Base-by-base conservation (phyloP, 2,888 invertebrate species). In the Eupithecia vulgata region DNA sequence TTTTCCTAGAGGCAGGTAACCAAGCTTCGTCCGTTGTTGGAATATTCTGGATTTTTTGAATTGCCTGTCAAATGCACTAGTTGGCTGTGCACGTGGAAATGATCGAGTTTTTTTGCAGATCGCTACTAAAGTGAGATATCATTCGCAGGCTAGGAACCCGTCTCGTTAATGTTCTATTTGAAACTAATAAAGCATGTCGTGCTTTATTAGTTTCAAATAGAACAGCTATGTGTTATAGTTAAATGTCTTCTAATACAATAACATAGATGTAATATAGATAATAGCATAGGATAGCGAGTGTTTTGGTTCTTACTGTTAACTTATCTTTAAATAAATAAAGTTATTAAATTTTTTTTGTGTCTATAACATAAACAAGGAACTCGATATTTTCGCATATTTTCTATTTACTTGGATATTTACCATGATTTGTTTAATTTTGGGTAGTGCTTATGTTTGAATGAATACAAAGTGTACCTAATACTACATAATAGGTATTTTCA, bases 61-160 rank as follows among this genome's bases (percentile, higher is more conserved):
- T 48, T 69, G 75, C n/a, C 71, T 73, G 71, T 73, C 75, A 73
- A 64, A 68, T 70, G 45, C 75, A 75, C 45, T 64, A 65, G 13
- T 78, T 78, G 77, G 76, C 79, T 79, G 77, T 76, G 52, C 67
- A 72, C 74, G 25, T 42, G 67, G 12, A 70, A 64, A 21, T 21
- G 48, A 52, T 52, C 21, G n/a, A 52, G 21, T 21, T 48, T 48
- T 17, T 52, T 52, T 21, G 21, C 48, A 10, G n/a, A 48, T 10
- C 2, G 3, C n/a, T 48, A 10, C 6, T 3, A n/a, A n/a, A 48
- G 48, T 7, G n/a, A 45, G 45, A 7, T 45, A n/a, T 10, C 48
- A n/a, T n/a, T 8, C 45, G 45, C 45, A 48, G 17, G n/a, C 40
- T 40, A 40, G 40, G 40, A 13, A 40, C 12, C 1, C n/a, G n/a